Evolutionary conservation across 2,888 invertebrate species (phyloP), one percentile per base, ranked within the genome.

Genomic region (Diarsia mendica): DNA sequence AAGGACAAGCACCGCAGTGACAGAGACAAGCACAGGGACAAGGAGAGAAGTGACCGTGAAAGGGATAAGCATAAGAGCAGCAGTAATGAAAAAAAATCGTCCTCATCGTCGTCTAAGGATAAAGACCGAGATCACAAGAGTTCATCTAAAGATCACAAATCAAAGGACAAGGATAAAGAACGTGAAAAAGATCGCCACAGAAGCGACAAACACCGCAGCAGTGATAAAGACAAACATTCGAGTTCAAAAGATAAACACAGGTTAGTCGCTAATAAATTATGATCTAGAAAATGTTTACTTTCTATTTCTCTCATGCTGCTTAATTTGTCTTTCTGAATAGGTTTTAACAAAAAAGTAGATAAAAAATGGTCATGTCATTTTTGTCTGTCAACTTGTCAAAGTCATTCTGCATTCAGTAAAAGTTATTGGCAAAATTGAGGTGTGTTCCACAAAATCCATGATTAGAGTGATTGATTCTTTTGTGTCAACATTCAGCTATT

Each of bases 191-290:
- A 95, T 79, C 94, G 94, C 65, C 92, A 94, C 72, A 94, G 88
- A 77, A 96, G 94, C 88, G 96, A 96, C 70, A 96, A 95, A 87
- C 95, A 97, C 67, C 90, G 90, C 55, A 92, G 90, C 58, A 92
- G 92, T 87, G 93, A 93, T 79, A 96, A 94, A 85, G 96, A 96
- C 70, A 96, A 95, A 87, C 95, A 97, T 86, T 95, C 95, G 77
- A 95, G 94, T 88, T 95, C 95, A 68, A 97, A 97, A 90, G 97
- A 97, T 73, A 97, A 97, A 89, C 97, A 97, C 87, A 97, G 96
- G 93, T 97, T 77, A 79, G 87, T 58, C 28, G 10, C 33, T 48
- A 51, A 18, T 80, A 63, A 8, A 39, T 39, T 51, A 13, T 58
- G 33, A 33, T 39, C 0, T 63, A 49, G 53, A 49, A 10, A 39